Evolutionary conservation across 2,797 vertebrate species (phyloP).

Genomic region (Diglossa cyanea): DNA sequence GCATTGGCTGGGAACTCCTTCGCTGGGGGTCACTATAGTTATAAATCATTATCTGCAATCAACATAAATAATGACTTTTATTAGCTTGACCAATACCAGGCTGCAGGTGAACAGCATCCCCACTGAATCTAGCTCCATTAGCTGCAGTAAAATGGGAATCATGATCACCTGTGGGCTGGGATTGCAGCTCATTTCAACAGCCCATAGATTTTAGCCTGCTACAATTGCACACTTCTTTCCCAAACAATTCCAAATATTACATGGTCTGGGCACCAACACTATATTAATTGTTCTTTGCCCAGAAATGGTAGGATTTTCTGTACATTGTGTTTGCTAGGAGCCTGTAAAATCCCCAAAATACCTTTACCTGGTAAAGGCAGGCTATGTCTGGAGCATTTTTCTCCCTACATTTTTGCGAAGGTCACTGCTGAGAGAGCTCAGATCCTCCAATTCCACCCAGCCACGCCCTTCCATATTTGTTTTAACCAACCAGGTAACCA

Average conservation of each 20-base stretch:
- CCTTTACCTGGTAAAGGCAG: not conserved
- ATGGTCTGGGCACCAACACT: not conserved
- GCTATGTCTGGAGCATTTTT: not conserved
- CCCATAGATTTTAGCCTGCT: not conserved
- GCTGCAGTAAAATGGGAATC: not conserved
- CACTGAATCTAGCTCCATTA: not conserved
- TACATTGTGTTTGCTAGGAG: not conserved
- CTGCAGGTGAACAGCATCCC: not conserved
- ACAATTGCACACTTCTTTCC: not conserved
- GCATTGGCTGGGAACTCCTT: not conserved
- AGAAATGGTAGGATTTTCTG: not conserved
- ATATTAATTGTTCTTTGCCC: not conserved
- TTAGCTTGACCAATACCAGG: not conserved
- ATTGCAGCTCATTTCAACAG: not conserved
- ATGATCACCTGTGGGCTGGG: not conserved
- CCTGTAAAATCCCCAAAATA: not conserved
- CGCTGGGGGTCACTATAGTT: not conserved
- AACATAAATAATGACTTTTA: not conserved
- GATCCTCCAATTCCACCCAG: not conserved
- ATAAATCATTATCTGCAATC: not conserved
- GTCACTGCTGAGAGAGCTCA: not conserved
- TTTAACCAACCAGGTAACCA: not conserved
- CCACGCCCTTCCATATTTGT: fast-evolving
- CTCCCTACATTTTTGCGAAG: not conserved
- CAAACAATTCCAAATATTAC: not conserved